Conservation (phyloP, 2,797 vertebrate genomes). For the Gallirallus australis region DNA sequence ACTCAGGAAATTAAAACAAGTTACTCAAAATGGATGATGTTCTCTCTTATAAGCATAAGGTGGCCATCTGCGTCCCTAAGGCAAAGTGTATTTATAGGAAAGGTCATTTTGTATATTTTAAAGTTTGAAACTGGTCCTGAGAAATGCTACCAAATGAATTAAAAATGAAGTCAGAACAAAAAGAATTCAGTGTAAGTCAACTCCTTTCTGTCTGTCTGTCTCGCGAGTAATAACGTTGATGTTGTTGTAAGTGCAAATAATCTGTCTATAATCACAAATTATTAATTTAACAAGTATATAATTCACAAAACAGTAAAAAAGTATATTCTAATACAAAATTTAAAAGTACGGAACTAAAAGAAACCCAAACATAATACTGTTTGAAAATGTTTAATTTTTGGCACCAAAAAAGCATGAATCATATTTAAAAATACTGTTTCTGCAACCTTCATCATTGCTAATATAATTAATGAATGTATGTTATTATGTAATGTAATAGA, state of each 20-base stretch:
- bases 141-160: neutral
- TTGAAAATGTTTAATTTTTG: neutral
- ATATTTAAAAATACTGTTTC: neutral
- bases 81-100: accelerated
- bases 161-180: neutral
- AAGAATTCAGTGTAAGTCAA: neutral
- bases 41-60: neutral
- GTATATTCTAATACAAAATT: neutral
- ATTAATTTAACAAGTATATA: neutral
- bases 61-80: neutral
- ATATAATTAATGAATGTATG: neutral
- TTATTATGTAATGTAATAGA: neutral
- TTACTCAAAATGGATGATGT: neutral
- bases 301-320: neutral
- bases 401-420: neutral
- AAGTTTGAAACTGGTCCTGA: neutral
- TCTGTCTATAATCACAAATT: neutral
- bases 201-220: neutral
- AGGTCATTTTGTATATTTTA: neutral
- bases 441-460: neutral
- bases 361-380: neutral
- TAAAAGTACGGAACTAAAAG: neutral
- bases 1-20: neutral
- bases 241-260: neutral
- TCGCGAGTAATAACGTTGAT: neutral